Conservation (phyloP, 2,888 invertebrate species). For the Leuctra nigra region DNA sequence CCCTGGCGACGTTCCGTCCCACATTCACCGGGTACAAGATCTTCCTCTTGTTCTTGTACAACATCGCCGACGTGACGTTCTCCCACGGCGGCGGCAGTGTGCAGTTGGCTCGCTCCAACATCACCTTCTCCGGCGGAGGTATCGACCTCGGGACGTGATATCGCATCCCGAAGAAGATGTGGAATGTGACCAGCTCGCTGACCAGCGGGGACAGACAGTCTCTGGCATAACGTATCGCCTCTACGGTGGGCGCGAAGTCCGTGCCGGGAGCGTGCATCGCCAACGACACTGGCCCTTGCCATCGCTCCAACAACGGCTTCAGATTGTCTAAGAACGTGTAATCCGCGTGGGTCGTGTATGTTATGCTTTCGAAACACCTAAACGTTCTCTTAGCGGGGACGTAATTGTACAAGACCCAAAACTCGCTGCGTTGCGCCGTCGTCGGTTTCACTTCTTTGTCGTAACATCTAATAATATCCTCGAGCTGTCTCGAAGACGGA, state of each 20-base stretch:
- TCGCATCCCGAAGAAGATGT: constrained; percentile 80
- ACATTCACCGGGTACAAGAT: constrained; percentile 86
- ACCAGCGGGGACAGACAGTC: constrained; percentile 67
- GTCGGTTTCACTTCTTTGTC: constrained; percentile 54
- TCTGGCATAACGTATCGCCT: constrained; percentile 73
- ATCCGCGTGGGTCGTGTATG: constrained; percentile 89
- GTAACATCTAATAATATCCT: constrained; percentile 53
- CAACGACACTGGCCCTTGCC: constrained; percentile 82
- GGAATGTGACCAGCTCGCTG: constrained; percentile 76
- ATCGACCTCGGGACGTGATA: constrained; percentile 67
- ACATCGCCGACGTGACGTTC: constrained; percentile 52
- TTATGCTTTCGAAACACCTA: constrained; percentile 76
- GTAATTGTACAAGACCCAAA: constrained; percentile 86
- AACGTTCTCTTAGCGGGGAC: constrained; percentile 57
- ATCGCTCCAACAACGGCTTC: constrained; percentile 74
- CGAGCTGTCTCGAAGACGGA: constrained; percentile 9
- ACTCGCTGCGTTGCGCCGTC: constrained; percentile 68
- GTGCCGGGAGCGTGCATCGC: constrained; percentile 82
- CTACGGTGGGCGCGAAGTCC: constrained; percentile 70
- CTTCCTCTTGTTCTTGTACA: constrained; percentile 74
- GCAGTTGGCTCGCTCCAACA: constrained; percentile 63
- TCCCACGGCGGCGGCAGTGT: constrained; percentile 60
- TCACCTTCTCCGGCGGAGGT: constrained; percentile 55
- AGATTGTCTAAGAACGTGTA: constrained; percentile 88
- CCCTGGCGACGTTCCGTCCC: constrained; percentile 81